Conservation (phyloP, 2,113 vertebrate species). For the Seriola quinqueradiata region DNA sequence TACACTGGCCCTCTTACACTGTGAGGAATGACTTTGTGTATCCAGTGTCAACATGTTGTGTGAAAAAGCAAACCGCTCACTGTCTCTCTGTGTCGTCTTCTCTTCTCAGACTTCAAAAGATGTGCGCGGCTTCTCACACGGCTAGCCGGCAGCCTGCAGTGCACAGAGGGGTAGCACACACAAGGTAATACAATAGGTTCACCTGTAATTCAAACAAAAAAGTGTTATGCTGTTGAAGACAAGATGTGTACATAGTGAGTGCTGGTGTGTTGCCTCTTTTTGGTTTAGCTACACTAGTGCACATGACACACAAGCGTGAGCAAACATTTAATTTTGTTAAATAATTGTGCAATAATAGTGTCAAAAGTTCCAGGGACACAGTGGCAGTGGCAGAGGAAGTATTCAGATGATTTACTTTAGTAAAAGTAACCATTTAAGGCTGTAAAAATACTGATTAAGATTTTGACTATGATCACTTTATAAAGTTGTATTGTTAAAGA, state of each 20-base stretch:
- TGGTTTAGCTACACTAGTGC: too few relatives aligned
- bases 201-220: background rate
- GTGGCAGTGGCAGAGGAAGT: background rate
- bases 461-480: background rate
- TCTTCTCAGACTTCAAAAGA: constrained; percentile 91
- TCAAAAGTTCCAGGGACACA: background rate
- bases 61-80: constrained; percentile 25
- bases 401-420: background rate
- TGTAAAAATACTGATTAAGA: background rate
- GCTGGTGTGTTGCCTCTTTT: too few relatives aligned
- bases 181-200: constrained; percentile 50
- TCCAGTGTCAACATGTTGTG: background rate
- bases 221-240: background rate
- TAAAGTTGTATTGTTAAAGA: background rate
- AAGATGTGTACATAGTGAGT: background rate
- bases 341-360: background rate
- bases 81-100: constrained; percentile 30
- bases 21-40: background rate
- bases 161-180: constrained; percentile 88
- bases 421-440: background rate
- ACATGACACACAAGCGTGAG: background rate
- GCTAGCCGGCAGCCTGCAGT: constrained; percentile 92
- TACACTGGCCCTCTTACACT: background rate
- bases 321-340: background rate
- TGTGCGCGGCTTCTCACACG: constrained; percentile 95